Evolutionary conservation across 2,113 vertebrate genomes (phyloP).

Genomic region (Fukomys damarensis): DNA sequence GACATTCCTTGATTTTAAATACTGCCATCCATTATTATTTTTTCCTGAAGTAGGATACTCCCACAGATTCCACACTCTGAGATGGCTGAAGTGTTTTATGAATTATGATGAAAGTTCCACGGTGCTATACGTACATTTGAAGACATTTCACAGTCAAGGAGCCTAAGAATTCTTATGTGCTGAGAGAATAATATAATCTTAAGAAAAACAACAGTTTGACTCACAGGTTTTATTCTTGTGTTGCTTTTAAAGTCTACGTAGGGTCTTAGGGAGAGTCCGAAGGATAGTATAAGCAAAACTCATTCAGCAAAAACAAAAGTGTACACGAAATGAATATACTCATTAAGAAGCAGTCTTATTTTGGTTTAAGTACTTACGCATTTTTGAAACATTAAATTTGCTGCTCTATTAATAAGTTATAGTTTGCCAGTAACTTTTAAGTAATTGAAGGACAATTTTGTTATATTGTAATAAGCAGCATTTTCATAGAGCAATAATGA

Average conservation of each 20-base stretch:
- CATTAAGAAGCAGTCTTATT: background rate
- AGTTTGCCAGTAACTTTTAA: background rate
- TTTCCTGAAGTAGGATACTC: background rate
- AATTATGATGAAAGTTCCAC: slow-evolving; percentile 22
- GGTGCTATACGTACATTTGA: slow-evolving; percentile 13
- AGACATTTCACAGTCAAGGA: background rate
- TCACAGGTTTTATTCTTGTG: background rate
- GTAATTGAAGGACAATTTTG: background rate
- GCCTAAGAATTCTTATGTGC: background rate
- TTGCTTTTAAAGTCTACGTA: background rate
- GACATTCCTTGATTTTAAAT: background rate
- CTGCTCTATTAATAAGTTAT: background rate
- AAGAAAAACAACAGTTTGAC: background rate
- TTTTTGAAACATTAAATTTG: background rate
- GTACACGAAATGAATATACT: background rate
- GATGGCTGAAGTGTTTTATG: background rate
- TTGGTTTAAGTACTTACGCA: background rate
- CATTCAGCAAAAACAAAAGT: background rate
- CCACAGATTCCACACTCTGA: background rate
- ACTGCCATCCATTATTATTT: background rate
- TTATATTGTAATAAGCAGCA: background rate
- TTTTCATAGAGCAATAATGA: slow-evolving; percentile 8
- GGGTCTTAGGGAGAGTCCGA: background rate
- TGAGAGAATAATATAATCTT: background rate
- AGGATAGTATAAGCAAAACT: background rate